Evolutionary conservation across 2,888 invertebrate genomes (phyloP).

Genomic region (Sphaerophoria rueppellii): DNA sequence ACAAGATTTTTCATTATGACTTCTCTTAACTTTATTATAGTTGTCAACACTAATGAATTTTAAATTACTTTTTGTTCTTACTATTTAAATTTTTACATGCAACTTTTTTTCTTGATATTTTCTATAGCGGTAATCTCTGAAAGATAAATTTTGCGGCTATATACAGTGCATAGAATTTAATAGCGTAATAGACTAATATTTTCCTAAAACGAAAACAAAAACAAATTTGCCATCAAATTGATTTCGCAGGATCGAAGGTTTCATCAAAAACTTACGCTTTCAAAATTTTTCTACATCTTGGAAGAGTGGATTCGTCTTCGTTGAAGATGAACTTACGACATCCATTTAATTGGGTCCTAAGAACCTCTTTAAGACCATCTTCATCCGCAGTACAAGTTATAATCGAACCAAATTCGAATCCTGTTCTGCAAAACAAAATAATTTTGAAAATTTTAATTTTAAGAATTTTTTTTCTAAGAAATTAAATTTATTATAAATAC

Average conservation of each 20-base stretch:
- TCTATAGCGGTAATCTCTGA: background rate
- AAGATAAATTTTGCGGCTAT: background rate
- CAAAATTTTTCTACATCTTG: slow-evolving; percentile 39
- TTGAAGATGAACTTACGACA: slow-evolving; percentile 57
- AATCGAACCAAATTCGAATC: slow-evolving; percentile 25
- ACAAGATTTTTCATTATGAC: no score
- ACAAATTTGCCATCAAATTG: no score
- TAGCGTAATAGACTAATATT: background rate
- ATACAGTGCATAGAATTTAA: background rate
- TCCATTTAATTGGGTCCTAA: slow-evolving; percentile 1
- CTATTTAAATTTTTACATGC: no score
- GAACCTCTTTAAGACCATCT: background rate
- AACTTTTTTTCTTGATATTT: background rate
- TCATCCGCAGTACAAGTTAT: background rate
- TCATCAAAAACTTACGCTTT: slow-evolving; percentile 48
- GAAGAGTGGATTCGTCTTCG: slow-evolving; percentile 57
- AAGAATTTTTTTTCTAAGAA: background rate
- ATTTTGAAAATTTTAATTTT: background rate
- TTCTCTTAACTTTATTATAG: no score
- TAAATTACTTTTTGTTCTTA: no score
- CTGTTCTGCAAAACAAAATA: slow-evolving; percentile 51
- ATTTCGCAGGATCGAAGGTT: no score
- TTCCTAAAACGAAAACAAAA: slow-evolving; percentile 15
- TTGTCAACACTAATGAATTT: no score
- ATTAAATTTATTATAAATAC: slow-evolving; percentile 61